Evolutionary conservation across 2,888 invertebrate species (phyloP).

Genomic region (Gastracanthus pulcherrimus): DNA sequence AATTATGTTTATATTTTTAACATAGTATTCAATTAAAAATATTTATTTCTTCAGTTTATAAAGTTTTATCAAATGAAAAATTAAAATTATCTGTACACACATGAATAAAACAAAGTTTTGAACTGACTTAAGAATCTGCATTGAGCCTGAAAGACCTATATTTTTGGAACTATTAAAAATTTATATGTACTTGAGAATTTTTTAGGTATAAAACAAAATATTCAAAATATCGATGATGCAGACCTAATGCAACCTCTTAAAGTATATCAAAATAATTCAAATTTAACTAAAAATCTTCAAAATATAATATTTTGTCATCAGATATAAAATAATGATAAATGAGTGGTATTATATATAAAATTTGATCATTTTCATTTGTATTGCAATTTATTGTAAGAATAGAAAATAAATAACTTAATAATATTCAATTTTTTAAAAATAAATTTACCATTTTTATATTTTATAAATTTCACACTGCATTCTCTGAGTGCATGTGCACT

Average conservation of each 20-base stretch:
- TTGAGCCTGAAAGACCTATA: too few relatives aligned
- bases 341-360: conserved; percentile 1
- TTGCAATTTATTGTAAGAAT: conserved; percentile 39
- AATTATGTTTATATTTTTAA: too few relatives aligned
- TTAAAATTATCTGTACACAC: too few relatives aligned
- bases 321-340: neutral
- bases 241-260: neutral
- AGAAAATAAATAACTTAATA: conserved; percentile 55
- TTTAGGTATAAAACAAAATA: neutral
- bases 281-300: neutral
- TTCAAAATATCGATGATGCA: neutral
- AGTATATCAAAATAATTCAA: too few relatives aligned
- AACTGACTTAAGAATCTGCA: too few relatives aligned
- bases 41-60: too few relatives aligned
- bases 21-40: too few relatives aligned
- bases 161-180: too few relatives aligned
- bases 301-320: neutral
- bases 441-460: conserved; percentile 43
- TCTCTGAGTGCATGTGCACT: conserved; percentile 23
- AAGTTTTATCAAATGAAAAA: too few relatives aligned
- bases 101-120: too few relatives aligned
- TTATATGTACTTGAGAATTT: too few relatives aligned
- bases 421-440: conserved; percentile 32
- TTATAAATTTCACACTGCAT: conserved; percentile 35
- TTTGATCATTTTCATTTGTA: conserved; percentile 2